Evolutionary conservation across 2,797 vertebrate species (phyloP).

Genomic region (Pangasius larnaudii): DNA sequence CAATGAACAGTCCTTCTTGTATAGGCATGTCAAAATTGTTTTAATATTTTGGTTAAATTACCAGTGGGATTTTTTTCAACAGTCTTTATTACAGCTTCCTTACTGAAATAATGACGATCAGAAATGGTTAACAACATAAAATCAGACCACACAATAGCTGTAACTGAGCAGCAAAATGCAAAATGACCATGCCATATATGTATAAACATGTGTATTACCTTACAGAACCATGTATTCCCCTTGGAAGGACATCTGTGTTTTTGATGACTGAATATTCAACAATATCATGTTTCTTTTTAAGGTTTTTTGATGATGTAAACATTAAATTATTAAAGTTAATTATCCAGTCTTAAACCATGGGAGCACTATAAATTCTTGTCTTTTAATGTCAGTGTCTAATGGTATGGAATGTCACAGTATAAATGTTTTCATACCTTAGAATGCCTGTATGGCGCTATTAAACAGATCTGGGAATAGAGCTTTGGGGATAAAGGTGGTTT

Average conservation of each 20-base stretch:
- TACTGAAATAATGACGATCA: not conserved
- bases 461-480: not conserved
- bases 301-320: slow-evolving; percentile 69
- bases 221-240: slow-evolving; percentile 46
- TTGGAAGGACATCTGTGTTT: slow-evolving; percentile 56
- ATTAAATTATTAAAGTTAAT: slow-evolving; percentile 78
- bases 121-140: slow-evolving; percentile 1
- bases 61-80: slow-evolving; percentile 13
- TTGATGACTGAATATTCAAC: slow-evolving; percentile 57
- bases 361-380: slow-evolving; percentile 37
- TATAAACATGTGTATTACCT: slow-evolving; percentile 47
- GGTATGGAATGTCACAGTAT: slow-evolving; percentile 1
- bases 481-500: not conserved
- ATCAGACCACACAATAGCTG: slow-evolving; percentile 13
- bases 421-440: slow-evolving; percentile 30
- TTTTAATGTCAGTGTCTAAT: slow-evolving; percentile 17
- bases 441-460: not conserved
- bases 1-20: slow-evolving; percentile 30
- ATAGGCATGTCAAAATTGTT: slow-evolving; percentile 40
- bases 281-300: slow-evolving; percentile 65
- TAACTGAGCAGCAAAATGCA: not conserved
- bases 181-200: slow-evolving; percentile 23
- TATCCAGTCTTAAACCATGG: slow-evolving; percentile 63
- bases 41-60: slow-evolving; percentile 35
- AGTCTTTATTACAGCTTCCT: slow-evolving; percentile 20